Percentiles rank a stretch among this genome's conserved stretches.
phyloP scores from a whole-genome alignment of 1,140 invertebrate genomes.

The Laodelphax striatellus region DNA sequence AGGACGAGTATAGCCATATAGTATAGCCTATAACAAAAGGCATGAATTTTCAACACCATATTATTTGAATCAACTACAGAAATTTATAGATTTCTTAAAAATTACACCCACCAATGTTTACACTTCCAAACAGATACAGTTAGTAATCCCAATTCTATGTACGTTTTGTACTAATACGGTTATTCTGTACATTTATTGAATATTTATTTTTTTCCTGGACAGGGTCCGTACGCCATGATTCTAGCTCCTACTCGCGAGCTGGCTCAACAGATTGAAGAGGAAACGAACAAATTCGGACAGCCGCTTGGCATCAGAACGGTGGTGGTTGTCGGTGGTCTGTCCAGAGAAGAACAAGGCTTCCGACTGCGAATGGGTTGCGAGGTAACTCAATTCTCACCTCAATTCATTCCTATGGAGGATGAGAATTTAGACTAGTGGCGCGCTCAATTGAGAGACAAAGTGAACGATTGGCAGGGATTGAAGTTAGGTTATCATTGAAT shows the following conservation, averaged over 20 bases:
- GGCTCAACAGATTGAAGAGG: constrained; percentile 99
- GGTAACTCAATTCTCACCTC: constrained; percentile 31
- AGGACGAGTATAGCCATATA: too few relatives aligned
- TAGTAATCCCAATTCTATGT: background rate
- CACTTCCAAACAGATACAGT: too few relatives aligned
- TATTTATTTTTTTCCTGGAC: constrained; percentile 21
- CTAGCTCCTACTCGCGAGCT: constrained; percentile 97
- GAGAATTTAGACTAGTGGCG: too few relatives aligned
- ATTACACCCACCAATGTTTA: too few relatives aligned
- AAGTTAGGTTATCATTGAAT: too few relatives aligned
- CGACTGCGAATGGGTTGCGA: constrained; percentile 93
- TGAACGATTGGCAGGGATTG: too few relatives aligned
- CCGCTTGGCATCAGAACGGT: constrained; percentile 92
- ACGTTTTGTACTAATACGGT: background rate
- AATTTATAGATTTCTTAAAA: constrained; percentile 1
- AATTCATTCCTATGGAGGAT: too few relatives aligned
- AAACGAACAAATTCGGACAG: constrained; percentile 94
- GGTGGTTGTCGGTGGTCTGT: constrained; percentile 95
- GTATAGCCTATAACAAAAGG: too few relatives aligned
- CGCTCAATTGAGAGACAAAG: too few relatives aligned
- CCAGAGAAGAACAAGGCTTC: constrained; percentile 97
- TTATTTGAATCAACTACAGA: too few relatives aligned
- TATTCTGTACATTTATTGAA: constrained; percentile 6
- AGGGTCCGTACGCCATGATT: constrained; percentile 98
- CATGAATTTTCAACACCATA: too few relatives aligned